Evolutionary conservation across 2,113 vertebrate species (phyloP).

Genomic region (Hemibagrus wyckioides): DNA sequence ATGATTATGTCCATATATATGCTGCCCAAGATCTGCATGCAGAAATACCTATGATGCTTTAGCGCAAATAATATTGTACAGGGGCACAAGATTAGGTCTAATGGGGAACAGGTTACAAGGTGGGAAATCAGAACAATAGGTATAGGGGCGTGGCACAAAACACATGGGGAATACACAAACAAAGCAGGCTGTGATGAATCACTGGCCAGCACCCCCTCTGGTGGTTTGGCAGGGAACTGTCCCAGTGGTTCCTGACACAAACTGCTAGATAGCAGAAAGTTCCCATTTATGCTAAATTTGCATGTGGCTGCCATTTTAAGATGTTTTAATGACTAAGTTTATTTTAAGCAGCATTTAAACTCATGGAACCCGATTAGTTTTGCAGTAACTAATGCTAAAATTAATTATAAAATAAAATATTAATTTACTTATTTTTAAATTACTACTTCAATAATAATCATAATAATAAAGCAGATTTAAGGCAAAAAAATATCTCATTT

Average conservation of each 20-base stretch:
- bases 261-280: neutral
- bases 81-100: too few relatives aligned
- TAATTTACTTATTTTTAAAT: neutral
- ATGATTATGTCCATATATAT: neutral
- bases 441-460: neutral
- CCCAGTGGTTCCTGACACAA: too few relatives aligned
- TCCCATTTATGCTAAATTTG: neutral
- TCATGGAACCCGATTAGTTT: neutral
- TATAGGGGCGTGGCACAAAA: too few relatives aligned
- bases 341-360: neutral
- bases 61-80: neutral
- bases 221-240: too few relatives aligned
- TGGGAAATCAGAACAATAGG: too few relatives aligned
- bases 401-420: neutral
- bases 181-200: too few relatives aligned
- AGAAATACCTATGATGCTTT: neutral
- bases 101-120: too few relatives aligned
- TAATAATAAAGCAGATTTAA: neutral
- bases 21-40: neutral
- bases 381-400: neutral
- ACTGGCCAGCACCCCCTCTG: too few relatives aligned
- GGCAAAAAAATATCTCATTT: neutral
- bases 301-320: neutral
- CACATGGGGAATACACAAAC: too few relatives aligned
- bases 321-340: neutral